Base-by-base conservation (phyloP, 1,140 invertebrate species). In the Zaprionus ghesquierei region DNA sequence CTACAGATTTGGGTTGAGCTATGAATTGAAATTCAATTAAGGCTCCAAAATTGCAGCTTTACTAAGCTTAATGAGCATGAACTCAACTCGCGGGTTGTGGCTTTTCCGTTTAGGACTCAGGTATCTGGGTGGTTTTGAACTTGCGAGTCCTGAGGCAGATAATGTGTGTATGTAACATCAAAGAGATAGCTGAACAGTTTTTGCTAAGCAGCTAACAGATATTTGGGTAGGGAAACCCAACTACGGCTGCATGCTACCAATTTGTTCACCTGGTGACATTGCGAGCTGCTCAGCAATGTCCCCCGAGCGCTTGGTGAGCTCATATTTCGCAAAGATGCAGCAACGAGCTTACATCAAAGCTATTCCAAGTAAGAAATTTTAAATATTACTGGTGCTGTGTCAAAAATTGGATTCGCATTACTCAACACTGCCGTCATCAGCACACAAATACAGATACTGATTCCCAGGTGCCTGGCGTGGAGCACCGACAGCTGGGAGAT, bases 331-430 rank as follows among this genome's bases (percentile, higher is more conserved):
- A 64, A 68, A 73, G 46, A 35, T 22, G 76, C 33, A 60, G 81
- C 77, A 72, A 75, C 63, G 81, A 85, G 77, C 75, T 75, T 69
- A 78, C 81, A 78, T 85, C 78, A 86, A 85, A 85, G 81, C 65
- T 63, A 60, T 69, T 50, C 61, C 65, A 72, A 71, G 46, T 75
- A 81, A 44, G 72, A 64, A 69, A 79, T 85, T 85, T 80, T 85
- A 85, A 85, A 70, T 85, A 76, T 58, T 75, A 68, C 44, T 76
- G 49, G 41, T 44, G 76, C 63, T 77, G 77, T 74, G 65, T 63
- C 49, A 58, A 75, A 80, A 85, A 85, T 85, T 77, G 81, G 77
- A 77, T 86, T 85, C 69, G 70, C 75, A 86, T 85, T 85, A 86
- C 81, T 85, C 81, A 78, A 81, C 81, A 81, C 74, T 86, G 72